Percentiles rank a stretch among this genome's conserved stretches.
phyloP scores from a whole-genome alignment of 2,888 invertebrate species.

The Clitarchus hookeri region DNA sequence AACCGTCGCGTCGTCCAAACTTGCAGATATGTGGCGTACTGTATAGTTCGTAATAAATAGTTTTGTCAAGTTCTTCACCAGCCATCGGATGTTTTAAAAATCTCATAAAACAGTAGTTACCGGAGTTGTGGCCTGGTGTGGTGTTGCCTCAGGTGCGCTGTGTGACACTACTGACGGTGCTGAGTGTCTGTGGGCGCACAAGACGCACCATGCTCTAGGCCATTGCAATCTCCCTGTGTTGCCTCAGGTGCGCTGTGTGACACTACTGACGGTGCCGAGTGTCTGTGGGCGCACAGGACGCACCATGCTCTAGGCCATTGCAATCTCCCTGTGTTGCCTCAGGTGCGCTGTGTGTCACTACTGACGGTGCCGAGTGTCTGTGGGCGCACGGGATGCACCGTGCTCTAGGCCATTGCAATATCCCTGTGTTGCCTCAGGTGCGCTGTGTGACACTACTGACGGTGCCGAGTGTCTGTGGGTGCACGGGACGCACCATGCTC shows the following conservation, averaged over 20 bases:
- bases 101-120: neutral
- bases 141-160: slow-evolving; percentile 65
- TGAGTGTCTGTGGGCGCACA: slow-evolving; percentile 73
- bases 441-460: slow-evolving; percentile 73
- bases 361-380: slow-evolving; percentile 73
- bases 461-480: slow-evolving; percentile 73
- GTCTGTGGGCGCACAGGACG: slow-evolving; percentile 78
- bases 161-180: slow-evolving; percentile 68
- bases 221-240: slow-evolving; percentile 68
- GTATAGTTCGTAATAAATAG: neutral
- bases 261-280: slow-evolving; percentile 69
- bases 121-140: neutral
- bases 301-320: slow-evolving; percentile 72
- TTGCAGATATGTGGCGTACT: neutral
- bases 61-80: neutral
- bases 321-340: slow-evolving; percentile 64
- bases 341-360: slow-evolving; percentile 72
- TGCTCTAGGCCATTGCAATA: slow-evolving; percentile 74
- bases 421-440: slow-evolving; percentile 64
- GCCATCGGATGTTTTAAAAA: neutral
- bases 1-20: neutral
- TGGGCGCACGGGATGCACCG: slow-evolving; percentile 75
- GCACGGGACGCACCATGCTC: slow-evolving; percentile 74
- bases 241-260: slow-evolving; percentile 70
- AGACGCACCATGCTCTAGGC: slow-evolving; percentile 78